Evolutionary conservation across 1,140 invertebrate species (phyloP).

Genomic region (Oryzaephilus surinamensis): DNA sequence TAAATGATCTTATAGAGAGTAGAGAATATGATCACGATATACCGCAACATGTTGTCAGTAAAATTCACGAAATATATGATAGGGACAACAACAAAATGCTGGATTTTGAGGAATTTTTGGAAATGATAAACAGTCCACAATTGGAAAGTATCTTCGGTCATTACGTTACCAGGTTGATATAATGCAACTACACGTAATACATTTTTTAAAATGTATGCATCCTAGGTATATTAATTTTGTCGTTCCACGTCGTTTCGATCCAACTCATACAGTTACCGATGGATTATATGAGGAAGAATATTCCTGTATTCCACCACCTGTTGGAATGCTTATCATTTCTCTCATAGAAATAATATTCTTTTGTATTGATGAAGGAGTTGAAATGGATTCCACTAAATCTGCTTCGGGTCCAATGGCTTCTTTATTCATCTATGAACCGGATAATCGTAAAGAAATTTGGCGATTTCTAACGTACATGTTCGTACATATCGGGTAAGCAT

Average conservation of each 20-base stretch:
- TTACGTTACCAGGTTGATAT: too few relatives aligned
- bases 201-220: too few relatives aligned
- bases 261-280: constrained; percentile 37
- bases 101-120: constrained; percentile 68
- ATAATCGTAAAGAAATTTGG: constrained; percentile 77
- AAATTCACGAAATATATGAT: constrained; percentile 61
- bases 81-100: constrained; percentile 60
- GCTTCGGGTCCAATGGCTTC: constrained; percentile 13
- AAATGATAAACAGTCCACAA: constrained; percentile 58
- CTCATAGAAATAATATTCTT: constrained; percentile 58
- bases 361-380: constrained; percentile 21
- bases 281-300: constrained; percentile 75
- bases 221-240: constrained; percentile 27
- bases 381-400: constrained; percentile 14
- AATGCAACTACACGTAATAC: too few relatives aligned
- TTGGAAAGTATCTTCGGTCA: constrained; percentile 48
- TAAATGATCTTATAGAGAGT: constrained; percentile 52
- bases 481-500: constrained; percentile 85
- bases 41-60: constrained; percentile 55
- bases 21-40: constrained; percentile 55
- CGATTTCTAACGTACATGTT: constrained; percentile 90
- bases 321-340: constrained; percentile 71
- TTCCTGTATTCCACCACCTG: constrained; percentile 69
- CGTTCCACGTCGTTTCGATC: constrained; percentile 31
- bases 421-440: constrained; percentile 83